Evolutionary conservation across 2,888 invertebrate species (phyloP).

Genomic region (Synanthedon formicaeformis): DNA sequence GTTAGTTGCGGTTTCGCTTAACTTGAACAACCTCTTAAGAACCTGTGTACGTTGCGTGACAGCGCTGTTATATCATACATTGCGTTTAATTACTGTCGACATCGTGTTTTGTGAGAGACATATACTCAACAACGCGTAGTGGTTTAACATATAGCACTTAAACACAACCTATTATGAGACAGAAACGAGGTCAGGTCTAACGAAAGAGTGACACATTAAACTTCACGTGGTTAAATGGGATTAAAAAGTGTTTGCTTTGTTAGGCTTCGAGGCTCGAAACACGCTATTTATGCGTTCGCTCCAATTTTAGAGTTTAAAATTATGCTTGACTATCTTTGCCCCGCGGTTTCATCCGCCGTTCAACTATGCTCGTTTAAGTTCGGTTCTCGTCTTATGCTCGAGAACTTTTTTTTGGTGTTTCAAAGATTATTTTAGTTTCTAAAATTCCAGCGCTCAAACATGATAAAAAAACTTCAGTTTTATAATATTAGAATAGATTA

Average conservation of each 20-base stretch:
- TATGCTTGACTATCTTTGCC: neutral
- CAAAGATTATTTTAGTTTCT: too few species aligned
- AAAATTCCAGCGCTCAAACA: too few species aligned
- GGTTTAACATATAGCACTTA: neutral
- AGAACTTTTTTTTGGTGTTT: too few species aligned
- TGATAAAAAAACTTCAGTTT: too few species aligned
- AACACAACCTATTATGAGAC: neutral
- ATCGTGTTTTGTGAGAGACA: neutral
- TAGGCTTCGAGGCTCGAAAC: neutral
- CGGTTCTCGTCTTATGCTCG: too few species aligned
- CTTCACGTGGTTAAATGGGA: neutral
- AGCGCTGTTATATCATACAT: neutral
- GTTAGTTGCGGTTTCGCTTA: too few species aligned
- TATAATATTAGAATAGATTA: too few species aligned
- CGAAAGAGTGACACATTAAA: neutral
- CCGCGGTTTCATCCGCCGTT: too few species aligned
- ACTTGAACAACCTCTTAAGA: too few species aligned
- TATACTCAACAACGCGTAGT: neutral
- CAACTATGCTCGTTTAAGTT: too few species aligned
- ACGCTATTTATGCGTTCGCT: neutral
- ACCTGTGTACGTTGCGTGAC: neutral
- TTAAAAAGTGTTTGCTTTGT: neutral
- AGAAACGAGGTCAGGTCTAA: neutral
- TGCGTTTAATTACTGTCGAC: neutral
- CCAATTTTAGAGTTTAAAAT: neutral